phyloP scores from a whole-genome alignment of 2,888 invertebrate genomes.

The Colletes collaris region DNA sequence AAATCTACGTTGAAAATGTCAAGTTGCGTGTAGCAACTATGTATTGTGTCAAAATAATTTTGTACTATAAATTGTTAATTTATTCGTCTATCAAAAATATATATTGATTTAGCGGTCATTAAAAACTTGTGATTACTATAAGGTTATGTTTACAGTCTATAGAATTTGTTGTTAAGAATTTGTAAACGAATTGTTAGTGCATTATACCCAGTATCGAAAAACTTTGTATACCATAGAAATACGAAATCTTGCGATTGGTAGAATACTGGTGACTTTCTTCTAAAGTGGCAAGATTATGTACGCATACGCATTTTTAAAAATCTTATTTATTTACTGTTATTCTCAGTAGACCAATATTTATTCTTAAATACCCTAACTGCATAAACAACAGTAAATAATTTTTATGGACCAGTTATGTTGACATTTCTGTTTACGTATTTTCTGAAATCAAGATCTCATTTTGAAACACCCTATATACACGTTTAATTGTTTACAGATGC shows the following conservation, averaged over 20 bases:
- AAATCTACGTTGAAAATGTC: neutral
- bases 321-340: neutral
- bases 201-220: too few species aligned
- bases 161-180: neutral
- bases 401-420: too few species aligned
- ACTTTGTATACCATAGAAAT: too few species aligned
- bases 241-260: too few species aligned
- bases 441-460: neutral
- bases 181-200: neutral
- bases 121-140: slow-evolving; percentile 6
- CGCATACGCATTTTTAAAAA: neutral
- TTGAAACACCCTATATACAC: neutral
- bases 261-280: too few species aligned
- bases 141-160: neutral
- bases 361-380: too few species aligned
- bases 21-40: neutral
- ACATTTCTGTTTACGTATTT: too few species aligned
- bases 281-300: too few species aligned
- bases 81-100: slow-evolving; percentile 1
- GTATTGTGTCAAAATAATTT: neutral
- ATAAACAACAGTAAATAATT: too few species aligned
- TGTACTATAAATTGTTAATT: slow-evolving; percentile 2
- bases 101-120: slow-evolving; percentile 9
- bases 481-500: slow-evolving; percentile 9
- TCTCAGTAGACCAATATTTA: too few species aligned